These are phyloP conservation scores for Thalpophila matura DNA, from an alignment of 2,888 invertebrate genomes.

Conservation along the genomic window DNA sequence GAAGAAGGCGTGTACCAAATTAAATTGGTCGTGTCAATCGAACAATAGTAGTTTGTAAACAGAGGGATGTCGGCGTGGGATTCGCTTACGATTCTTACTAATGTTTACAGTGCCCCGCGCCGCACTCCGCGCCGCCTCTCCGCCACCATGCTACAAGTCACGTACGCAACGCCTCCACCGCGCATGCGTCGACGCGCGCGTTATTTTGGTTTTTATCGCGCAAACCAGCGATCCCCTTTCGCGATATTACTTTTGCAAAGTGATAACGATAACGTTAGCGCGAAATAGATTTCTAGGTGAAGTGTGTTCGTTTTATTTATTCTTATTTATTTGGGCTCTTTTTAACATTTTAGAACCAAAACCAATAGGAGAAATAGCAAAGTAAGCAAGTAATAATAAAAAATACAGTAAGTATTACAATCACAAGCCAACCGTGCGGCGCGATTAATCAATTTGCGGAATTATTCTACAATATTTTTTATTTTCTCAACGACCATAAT, in stretches of 20 bases:
- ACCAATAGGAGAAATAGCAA: not conserved
- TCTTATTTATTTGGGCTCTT: not conserved
- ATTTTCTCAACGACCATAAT: not conserved
- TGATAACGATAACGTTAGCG: conserved; percentile 65
- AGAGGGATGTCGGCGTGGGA: conserved; percentile 75
- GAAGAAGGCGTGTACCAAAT: conserved; percentile 40
- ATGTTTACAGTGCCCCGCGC: conserved; percentile 76
- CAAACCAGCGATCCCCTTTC: conserved; percentile 69
- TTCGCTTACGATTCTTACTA: conserved; percentile 71
- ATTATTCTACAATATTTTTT: not conserved
- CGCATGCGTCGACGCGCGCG: conserved; percentile 80
- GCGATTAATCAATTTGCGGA: not conserved
- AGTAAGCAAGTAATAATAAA: not conserved
- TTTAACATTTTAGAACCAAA: not conserved
- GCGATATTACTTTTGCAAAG: conserved; percentile 93
- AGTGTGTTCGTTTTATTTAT: not conserved
- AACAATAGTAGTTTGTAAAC: conserved; percentile 76
- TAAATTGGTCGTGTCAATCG: conserved; percentile 59
- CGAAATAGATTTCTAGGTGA: conserved; percentile 33
- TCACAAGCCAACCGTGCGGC: not conserved
- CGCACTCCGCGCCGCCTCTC: conserved; percentile 68
- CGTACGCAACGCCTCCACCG: conserved; percentile 81
- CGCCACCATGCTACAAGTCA: conserved; percentile 85
- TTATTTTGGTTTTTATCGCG: conserved; percentile 82
- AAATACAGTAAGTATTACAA: not conserved